Evolutionary conservation across 2,797 vertebrate genomes (phyloP).

Genomic region (Echiichthys vipera): DNA sequence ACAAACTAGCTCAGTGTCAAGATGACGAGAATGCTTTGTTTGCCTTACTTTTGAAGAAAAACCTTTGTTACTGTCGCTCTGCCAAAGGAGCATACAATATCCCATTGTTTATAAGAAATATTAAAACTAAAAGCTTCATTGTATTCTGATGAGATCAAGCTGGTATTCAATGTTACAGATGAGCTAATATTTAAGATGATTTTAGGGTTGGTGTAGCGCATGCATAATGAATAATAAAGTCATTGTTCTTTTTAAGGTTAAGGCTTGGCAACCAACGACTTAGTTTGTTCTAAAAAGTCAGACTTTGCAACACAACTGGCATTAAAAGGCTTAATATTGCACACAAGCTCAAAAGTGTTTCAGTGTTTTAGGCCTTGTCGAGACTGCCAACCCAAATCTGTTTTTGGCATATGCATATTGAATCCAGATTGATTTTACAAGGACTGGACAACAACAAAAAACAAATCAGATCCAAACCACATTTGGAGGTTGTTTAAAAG

Average conservation of each 20-base stretch:
- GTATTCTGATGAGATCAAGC: not conserved
- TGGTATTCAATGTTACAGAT: not conserved
- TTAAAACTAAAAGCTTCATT: constrained; percentile 5
- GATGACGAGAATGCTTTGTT: constrained; percentile 17
- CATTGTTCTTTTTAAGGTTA: not conserved
- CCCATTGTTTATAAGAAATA: not conserved
- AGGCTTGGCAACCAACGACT: not conserved
- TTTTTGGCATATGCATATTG: no score
- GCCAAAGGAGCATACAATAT: constrained; percentile 19
- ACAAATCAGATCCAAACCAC: no score
- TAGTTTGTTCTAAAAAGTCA: not conserved
- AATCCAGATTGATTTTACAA: no score
- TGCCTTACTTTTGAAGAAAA: constrained; percentile 1
- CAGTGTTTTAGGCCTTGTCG: not conserved
- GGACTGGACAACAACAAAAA: no score
- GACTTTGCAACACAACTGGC: not conserved
- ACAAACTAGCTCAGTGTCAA: constrained; percentile 58
- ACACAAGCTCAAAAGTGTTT: not conserved
- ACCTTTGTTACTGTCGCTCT: constrained; percentile 2
- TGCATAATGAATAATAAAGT: not conserved
- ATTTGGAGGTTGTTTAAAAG: no score
- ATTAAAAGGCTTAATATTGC: not conserved
- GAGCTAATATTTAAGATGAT: not conserved
- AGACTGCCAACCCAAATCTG: no score
- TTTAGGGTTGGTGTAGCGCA: not conserved